phyloP scores from a whole-genome alignment of 1,140 invertebrate genomes.

The Megalonaias nervosa region DNA sequence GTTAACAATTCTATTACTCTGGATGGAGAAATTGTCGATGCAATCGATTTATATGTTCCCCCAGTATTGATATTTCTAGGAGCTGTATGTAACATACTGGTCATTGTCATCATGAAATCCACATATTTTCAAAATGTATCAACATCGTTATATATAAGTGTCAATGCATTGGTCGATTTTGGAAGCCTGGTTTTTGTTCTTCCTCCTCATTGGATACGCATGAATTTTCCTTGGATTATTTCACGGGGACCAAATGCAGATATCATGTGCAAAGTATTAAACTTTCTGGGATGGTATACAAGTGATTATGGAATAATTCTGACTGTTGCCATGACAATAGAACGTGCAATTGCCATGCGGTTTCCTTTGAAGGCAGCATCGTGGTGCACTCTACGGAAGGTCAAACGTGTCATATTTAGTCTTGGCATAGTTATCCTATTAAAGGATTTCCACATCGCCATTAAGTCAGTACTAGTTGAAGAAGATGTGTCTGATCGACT shows the following conservation, averaged over 20 bases:
- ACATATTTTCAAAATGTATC: slow-evolving; percentile 53
- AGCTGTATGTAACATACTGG: slow-evolving; percentile 50
- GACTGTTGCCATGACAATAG: slow-evolving; percentile 60
- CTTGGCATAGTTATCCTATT: slow-evolving; percentile 33
- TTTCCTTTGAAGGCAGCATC: slow-evolving; percentile 49
- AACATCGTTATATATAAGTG: slow-evolving; percentile 58
- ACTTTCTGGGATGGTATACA: slow-evolving; percentile 57
- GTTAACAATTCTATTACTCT: no score
- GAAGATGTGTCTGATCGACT: slow-evolving; percentile 34
- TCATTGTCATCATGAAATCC: slow-evolving; percentile 56
- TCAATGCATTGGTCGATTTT: slow-evolving; percentile 49
- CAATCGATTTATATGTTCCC: slow-evolving; percentile 52
- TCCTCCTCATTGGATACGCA: slow-evolving; percentile 56
- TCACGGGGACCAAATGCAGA: slow-evolving; percentile 38
- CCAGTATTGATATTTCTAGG: slow-evolving; percentile 51
- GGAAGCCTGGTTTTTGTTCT: slow-evolving; percentile 52
- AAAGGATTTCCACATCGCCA: slow-evolving; percentile 49
- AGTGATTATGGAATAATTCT: slow-evolving; percentile 61
- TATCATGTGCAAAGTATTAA: slow-evolving; percentile 54
- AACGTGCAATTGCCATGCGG: slow-evolving; percentile 53
- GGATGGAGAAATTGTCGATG: slow-evolving; percentile 15
- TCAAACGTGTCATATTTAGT: slow-evolving; percentile 37
- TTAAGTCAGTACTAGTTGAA: slow-evolving; percentile 46
- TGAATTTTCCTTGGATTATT: slow-evolving; percentile 55
- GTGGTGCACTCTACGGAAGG: slow-evolving; percentile 49